Evolutionary conservation across 2,888 invertebrate genomes (phyloP), one percentile per base, ranked within the genome.

Genomic region (Ethmia dodecea): DNA sequence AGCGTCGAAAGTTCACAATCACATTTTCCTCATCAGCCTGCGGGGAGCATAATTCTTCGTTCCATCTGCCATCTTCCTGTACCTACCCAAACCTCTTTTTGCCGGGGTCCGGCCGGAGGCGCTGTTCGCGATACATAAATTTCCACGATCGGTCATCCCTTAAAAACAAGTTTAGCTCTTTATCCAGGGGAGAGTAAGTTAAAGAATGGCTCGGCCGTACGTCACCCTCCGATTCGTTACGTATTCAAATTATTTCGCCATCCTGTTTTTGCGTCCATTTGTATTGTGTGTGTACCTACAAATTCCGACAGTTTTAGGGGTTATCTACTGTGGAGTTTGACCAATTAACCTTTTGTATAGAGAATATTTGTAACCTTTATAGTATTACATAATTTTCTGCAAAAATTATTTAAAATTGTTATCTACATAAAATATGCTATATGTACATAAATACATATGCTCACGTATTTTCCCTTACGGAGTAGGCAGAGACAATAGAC

Each of bases 81-180:
- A 72, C 74, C 75, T 66, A 74, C 83, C 80, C 81, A 50, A 62
- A 70, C 70, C 77, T 74, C 76, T 80, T 86, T 84, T 83, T 77
- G 74, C 59, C 55, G 59, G 65, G 64, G 68, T 62, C 67, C 70
- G 61, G 73, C 81, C 84, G 76, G 68, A 79, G 83, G 84, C 84
- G 57, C 50, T 74, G 73, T 75, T 70, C 66, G 67, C 76, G 80
- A 81, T 86, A 86, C 84, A 86, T 86, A 86, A 80, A 87, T 86
- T 84, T 80, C 61, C 72, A 76, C 78, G 71, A 80, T 78, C 83
- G 87, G 86, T 83, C 86, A 86, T 86, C 86, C 87, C 86, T 86
- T 86, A 79, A 86, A 84, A 83, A 83, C 81, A 83, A 81, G 81
- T 84, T 84, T 77, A 81, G 79, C 84, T 83, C 81, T 84, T 81